A percentile compares a stretch with the other conserved stretches of the same genome.
Evolutionary conservation across 2,888 invertebrate genomes (phyloP).

Genomic region (Leptinotarsa tumamoca): DNA sequence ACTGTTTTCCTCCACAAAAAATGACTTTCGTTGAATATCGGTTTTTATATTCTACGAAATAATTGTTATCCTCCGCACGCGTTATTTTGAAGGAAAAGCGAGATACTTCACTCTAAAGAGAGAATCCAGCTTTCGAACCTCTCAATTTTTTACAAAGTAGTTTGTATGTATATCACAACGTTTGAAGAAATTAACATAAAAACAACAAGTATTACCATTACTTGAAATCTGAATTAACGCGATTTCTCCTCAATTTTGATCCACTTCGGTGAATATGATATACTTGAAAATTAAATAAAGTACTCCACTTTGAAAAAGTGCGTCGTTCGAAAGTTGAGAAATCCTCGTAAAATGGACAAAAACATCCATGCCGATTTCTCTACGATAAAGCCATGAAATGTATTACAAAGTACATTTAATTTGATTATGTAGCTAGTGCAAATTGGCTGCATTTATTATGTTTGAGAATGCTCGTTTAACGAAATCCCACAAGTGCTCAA

Average conservation of each 20-base stretch:
- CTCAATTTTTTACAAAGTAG: slow-evolving; percentile 9
- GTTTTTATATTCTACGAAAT: background rate
- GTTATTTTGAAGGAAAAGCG: background rate
- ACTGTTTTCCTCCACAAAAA: too few species aligned
- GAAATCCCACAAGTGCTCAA: too few species aligned
- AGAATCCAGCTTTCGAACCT: slow-evolving; percentile 16
- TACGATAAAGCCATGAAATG: background rate
- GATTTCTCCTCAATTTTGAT: slow-evolving; percentile 20
- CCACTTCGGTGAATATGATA: slow-evolving; percentile 13
- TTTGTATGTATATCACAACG: slow-evolving; percentile 12
- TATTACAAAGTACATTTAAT: too few species aligned
- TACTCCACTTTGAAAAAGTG: background rate
- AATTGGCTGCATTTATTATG: too few species aligned
- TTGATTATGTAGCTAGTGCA: too few species aligned
- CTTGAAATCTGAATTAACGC: slow-evolving; percentile 13
- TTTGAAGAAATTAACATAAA: slow-evolving; percentile 16
- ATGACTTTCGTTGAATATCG: too few species aligned
- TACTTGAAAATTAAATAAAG: slow-evolving; percentile 3
- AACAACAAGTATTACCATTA: slow-evolving; percentile 8
- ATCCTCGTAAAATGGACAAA: background rate
- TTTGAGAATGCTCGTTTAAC: too few species aligned
- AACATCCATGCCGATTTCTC: slow-evolving; percentile 2
- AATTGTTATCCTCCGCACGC: background rate
- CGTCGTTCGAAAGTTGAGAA: slow-evolving; percentile 8
- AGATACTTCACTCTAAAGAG: background rate